Evolutionary conservation across 1,140 invertebrate species (phyloP).

Genomic region (Delia radicum): DNA sequence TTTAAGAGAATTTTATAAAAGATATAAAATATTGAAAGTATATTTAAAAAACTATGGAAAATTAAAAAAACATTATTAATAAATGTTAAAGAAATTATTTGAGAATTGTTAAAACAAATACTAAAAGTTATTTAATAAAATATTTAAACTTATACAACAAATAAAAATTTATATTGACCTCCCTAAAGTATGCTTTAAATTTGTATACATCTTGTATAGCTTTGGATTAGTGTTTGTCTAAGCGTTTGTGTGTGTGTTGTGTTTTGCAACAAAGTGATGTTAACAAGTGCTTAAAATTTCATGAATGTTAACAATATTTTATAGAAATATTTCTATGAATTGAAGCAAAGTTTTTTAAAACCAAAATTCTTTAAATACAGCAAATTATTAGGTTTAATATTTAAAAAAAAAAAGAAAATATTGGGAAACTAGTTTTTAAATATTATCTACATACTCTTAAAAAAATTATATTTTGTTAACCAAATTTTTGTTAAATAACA

Average conservation of each 20-base stretch:
- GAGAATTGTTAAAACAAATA: too few species aligned
- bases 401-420: too few species aligned
- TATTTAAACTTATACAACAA: not conserved
- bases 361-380: not conserved
- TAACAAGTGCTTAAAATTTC: constrained; percentile 15
- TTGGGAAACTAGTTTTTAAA: too few species aligned
- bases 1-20: not conserved
- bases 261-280: not conserved
- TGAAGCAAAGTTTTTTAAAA: too few species aligned
- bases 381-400: not conserved
- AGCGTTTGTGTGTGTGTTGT: not conserved
- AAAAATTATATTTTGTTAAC: too few species aligned
- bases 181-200: constrained; percentile 15
- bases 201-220: not conserved
- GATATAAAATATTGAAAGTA: not conserved
- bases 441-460: too few species aligned
- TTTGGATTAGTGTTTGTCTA: not conserved
- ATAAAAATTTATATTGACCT: too few species aligned
- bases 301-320: too few species aligned
- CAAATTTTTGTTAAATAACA: not conserved
- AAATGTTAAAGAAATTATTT: not conserved
- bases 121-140: not conserved
- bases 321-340: too few species aligned
- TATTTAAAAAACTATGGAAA: not conserved
- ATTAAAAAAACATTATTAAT: not conserved